Evolutionary conservation across 1,140 invertebrate genomes (phyloP), one percentile per base, ranked within the genome.

Genomic region (Lordiphosa mommai): DNA sequence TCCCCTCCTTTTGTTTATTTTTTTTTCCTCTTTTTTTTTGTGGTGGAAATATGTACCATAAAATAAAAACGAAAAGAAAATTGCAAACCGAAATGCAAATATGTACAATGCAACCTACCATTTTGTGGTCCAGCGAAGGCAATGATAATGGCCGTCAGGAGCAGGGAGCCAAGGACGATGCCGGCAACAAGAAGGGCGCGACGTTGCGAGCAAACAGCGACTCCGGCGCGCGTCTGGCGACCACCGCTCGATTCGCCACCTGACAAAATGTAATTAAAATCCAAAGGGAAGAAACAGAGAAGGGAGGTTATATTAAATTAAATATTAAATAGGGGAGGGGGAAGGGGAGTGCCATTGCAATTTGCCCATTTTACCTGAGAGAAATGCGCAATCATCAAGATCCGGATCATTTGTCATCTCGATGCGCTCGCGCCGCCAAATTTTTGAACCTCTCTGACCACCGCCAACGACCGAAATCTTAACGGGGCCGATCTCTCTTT

Each of bases 341-440:
- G 40, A 23, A 27, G 50, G 53, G 52, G 56, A 49, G 43, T 51
- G 69, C 61, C 50, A 51, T 51, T 67, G 23, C 33, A 23, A 6
- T 8, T 48, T 40, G 13, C 47, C 1, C 12, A 10, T 50, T 48
- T 82, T 89, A 95, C 95, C 96, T 92, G 96, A 96, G 86, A 97
- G 90, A 91, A 97, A 97, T 29, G 96, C 95, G 77, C 96, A 95
- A 91, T 97, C 96, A 89, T 97, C 96, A 72, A 97, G 93, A 92
- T 97, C 96, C 88, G 95, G 95, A 86, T 97, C 95, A 89, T 94
- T 88, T 82, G 87, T 88, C 88, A 89, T 89, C 79, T 89, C 88
- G 80, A 89, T 89, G 49, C 88, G 76, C 80, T 89, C 88, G 69
- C 88, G 88, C 69, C 88, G 86, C 88, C 88, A 89, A 87, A 89